Evolutionary conservation across 2,113 vertebrate species (phyloP).

Genomic region (Albula glossodonta): DNA sequence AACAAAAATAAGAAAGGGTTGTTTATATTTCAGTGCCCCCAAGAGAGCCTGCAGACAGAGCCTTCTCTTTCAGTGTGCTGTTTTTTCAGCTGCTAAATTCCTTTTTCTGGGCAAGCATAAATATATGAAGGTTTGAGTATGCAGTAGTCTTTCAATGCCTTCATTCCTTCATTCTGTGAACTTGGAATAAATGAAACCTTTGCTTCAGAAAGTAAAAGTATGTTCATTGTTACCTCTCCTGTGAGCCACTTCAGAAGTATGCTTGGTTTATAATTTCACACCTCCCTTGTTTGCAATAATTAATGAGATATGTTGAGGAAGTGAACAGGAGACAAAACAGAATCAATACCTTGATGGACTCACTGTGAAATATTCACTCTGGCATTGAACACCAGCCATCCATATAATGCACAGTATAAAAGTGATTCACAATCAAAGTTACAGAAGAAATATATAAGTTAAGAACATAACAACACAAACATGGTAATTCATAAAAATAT

Average conservation of each 20-base stretch:
- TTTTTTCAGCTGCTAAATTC: not conserved
- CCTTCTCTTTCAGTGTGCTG: not conserved
- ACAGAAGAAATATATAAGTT: no score
- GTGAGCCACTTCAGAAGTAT: not conserved
- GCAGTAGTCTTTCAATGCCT: not conserved
- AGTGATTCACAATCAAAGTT: not conserved
- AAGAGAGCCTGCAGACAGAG: no score
- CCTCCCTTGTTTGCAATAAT: constrained; percentile 21
- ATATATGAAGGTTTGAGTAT: not conserved
- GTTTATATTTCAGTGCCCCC: no score
- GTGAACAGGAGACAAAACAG: not conserved
- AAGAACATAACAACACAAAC: no score
- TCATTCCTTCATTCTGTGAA: not conserved
- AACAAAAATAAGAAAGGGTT: no score
- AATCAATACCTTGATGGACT: not conserved
- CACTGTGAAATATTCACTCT: constrained; percentile 1
- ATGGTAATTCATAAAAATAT: no score
- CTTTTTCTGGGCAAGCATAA: not conserved
- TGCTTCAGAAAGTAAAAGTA: not conserved
- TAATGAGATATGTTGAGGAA: constrained; percentile 9
- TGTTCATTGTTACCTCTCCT: not conserved
- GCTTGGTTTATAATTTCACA: not conserved
- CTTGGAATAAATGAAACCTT: not conserved
- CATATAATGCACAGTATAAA: not conserved
- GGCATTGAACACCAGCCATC: not conserved